These are phyloP conservation scores for Microctenopoma steveboyesi DNA, from an alignment of 2,797 vertebrate species.

Conservation along the genomic window DNA sequence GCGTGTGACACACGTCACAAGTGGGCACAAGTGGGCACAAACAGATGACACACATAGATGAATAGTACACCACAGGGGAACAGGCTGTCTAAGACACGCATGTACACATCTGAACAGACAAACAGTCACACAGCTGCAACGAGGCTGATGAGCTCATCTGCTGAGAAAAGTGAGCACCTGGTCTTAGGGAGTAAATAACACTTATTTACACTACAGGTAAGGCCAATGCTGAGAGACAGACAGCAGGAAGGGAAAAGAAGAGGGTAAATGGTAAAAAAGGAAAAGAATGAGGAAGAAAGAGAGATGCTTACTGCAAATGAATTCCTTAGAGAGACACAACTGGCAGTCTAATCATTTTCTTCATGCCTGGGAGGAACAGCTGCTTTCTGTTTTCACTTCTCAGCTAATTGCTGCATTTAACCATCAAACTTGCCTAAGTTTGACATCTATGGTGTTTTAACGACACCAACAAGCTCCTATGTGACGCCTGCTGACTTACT, in stretches of 20 bases:
- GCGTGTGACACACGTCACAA: conserved; percentile 39
- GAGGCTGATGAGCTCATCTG: conserved; percentile 57
- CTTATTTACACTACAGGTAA: conserved; percentile 48
- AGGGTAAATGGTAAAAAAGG: conserved; percentile 6
- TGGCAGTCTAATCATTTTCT: conserved; percentile 25
- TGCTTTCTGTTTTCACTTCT: conserved; percentile 15
- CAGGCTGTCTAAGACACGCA: conserved; percentile 37
- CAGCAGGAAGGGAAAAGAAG: background rate
- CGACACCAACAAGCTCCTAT: conserved; percentile 13
- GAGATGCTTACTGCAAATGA: conserved; percentile 37
- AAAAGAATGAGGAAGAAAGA: background rate
- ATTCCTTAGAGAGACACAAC: conserved; percentile 42
- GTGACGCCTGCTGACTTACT: conserved; percentile 2
- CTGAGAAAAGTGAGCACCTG: conserved; percentile 66
- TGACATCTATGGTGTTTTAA: conserved; percentile 34
- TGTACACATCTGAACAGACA: conserved; percentile 26
- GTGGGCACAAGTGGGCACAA: conserved; percentile 39
- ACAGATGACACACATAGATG: conserved; percentile 53
- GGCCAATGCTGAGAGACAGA: conserved; percentile 26
- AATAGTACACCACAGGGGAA: conserved; percentile 25
- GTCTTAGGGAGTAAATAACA: conserved; percentile 54
- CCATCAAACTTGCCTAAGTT: conserved; percentile 26
- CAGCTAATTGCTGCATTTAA: conserved; percentile 51
- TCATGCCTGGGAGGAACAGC: conserved; percentile 15
- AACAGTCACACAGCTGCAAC: conserved; percentile 46